Conservation (phyloP, 2,888 invertebrate genomes). For the Chloroclystis v-ata region DNA sequence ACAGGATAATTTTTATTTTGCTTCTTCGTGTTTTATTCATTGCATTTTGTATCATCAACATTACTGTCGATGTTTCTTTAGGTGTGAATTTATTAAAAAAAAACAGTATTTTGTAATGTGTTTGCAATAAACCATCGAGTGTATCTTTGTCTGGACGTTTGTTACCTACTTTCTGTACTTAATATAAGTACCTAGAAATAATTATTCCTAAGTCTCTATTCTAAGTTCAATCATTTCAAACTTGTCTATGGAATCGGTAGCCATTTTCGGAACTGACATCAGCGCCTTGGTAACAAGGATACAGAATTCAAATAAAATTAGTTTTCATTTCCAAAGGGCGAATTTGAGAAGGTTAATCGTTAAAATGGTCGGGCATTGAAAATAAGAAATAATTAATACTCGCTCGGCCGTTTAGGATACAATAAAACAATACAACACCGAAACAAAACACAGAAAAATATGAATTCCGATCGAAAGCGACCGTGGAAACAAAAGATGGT, state of each 20-base stretch:
- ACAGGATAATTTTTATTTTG: background rate
- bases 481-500: slow-evolving; percentile 76
- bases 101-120: too few species aligned
- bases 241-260: too few species aligned
- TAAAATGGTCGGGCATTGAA: slow-evolving; percentile 62
- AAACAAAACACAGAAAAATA: slow-evolving; percentile 79
- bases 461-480: slow-evolving; percentile 74
- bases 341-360: slow-evolving; percentile 55
- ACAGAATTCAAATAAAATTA: slow-evolving; percentile 52
- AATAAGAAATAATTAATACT: slow-evolving; percentile 77
- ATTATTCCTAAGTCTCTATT: too few species aligned
- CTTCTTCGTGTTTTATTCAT: background rate
- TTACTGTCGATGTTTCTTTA: too few species aligned
- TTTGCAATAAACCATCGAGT: too few species aligned
- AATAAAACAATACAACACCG: slow-evolving; percentile 73
- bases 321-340: slow-evolving; percentile 54
- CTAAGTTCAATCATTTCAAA: too few species aligned
- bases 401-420: slow-evolving; percentile 63
- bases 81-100: too few species aligned
- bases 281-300: background rate
- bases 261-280: too few species aligned
- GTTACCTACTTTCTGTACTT: too few species aligned
- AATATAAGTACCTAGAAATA: too few species aligned
- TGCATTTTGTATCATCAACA: background rate
- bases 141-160: too few species aligned